Base-by-base conservation (phyloP, 1,140 invertebrate species). In the Dendroctonus valens region DNA sequence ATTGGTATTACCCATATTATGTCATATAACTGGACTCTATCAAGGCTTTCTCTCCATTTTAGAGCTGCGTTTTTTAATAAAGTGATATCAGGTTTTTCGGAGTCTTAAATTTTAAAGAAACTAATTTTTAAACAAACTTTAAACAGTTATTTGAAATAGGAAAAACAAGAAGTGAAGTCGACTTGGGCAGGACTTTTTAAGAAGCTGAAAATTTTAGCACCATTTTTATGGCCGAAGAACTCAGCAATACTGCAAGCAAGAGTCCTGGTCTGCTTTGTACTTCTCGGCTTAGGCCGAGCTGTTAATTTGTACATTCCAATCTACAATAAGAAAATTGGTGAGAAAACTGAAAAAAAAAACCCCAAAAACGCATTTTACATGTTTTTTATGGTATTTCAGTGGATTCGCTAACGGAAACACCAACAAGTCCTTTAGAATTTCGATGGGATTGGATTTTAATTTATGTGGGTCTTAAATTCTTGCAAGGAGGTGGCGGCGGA, bases 281-380 rank as follows among this genome's bases (percentile, higher is more conserved):
- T 94, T 9, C 82, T 99, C 7, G 76, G 86, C 11, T 83, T 80
- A 26, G 96, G 95, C 14, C 84, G 97, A 74, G 86, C 88, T n/a
- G 89, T 95, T 55, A 99, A 98, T 83, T 81, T 98, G 11, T 94
- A 89, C 79, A 92, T 97, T 39, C 96, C 95, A 41, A 89, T 98
- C 74, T 97, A 96, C 79, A 94, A 90, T 79, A 96, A 95, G 81
- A 83, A 87, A 72, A 97, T 99, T 76, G 85, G 85, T 87, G 79
- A 76, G 73, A 54, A 11, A 11, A 1, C 44, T 11, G 26, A 26
- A 26, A 26, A 26, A n/a, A n/a, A n/a, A n/a, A n/a, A n/a, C n/a
- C n/a, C 26, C 26, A 26, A 26, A 26, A 26, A 26, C 26, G 26
- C 26, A 26, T 2, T 1, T 26, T 26, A 26, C 26, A 26, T 26